Percentiles rank a stretch among this genome's conserved stretches.
These are phyloP conservation scores for Palloptera scutellata DNA, from an alignment of 2,888 invertebrate species.

Conservation along the genomic window DNA sequence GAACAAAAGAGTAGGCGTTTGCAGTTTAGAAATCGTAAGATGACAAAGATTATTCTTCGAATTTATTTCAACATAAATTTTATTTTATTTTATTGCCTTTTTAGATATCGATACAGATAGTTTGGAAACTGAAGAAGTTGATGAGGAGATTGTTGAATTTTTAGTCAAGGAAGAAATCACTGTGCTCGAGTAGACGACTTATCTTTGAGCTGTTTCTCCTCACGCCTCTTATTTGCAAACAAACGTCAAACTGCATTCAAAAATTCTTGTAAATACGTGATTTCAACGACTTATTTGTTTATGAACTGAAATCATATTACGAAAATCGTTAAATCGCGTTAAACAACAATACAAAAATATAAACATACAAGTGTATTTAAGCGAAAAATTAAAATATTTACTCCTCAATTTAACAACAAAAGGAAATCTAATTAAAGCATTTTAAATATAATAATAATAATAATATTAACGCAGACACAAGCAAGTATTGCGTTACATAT, in stretches of 20 bases:
- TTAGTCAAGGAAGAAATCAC: conserved; percentile 95
- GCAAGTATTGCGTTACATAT: no score
- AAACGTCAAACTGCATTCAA: no score
- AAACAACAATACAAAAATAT: conserved; percentile 16
- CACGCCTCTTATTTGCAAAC: conserved; percentile 16
- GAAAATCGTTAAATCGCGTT: conserved; percentile 27
- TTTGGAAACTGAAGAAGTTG: conserved; percentile 87
- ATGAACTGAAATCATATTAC: not conserved
- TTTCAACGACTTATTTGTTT: not conserved
- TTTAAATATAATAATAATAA: not conserved
- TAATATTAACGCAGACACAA: not conserved
- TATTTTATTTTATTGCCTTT: conserved; percentile 50
- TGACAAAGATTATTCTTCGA: not conserved
- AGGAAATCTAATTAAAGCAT: not conserved
- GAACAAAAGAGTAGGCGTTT: conserved; percentile 82
- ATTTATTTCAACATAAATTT: not conserved
- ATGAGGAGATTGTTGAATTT: conserved; percentile 97
- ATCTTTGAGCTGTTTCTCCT: conserved; percentile 29
- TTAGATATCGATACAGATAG: conserved; percentile 94
- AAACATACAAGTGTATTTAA: conserved; percentile 27
- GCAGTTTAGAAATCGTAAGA: conserved; percentile 87
- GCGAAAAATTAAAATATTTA: conserved; percentile 28
- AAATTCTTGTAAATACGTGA: no score
- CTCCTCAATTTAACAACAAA: conserved; percentile 4
- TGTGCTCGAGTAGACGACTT: conserved; percentile 72